phyloP scores from a whole-genome alignment of 2,888 invertebrate species.

The Pheosia tremula region DNA sequence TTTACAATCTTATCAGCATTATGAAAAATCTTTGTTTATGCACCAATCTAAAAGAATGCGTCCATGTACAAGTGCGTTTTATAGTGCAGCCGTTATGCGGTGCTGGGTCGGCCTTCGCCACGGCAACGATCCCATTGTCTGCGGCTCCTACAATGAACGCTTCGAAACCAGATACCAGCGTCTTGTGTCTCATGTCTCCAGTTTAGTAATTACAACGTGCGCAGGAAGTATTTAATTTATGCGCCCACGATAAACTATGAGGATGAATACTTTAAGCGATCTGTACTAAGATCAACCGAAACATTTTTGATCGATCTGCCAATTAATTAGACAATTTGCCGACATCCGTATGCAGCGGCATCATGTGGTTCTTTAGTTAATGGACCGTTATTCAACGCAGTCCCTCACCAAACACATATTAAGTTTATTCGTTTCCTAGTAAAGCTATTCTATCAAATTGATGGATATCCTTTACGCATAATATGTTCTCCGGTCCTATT shows the following conservation, averaged over 20 bases:
- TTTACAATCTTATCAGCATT: constrained; percentile 23
- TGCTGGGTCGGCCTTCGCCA: constrained; percentile 77
- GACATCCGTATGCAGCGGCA: constrained; percentile 48
- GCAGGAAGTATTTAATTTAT: constrained; percentile 51
- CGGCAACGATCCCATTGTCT: constrained; percentile 75
- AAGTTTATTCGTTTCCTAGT: background rate
- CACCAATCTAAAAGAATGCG: constrained; percentile 44
- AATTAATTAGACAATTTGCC: constrained; percentile 51
- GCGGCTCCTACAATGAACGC: constrained; percentile 70
- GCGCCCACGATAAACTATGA: constrained; percentile 22
- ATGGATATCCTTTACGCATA: too few relatives aligned
- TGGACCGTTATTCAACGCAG: constrained; percentile 15
- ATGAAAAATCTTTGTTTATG: constrained; percentile 32
- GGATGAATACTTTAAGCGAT: background rate
- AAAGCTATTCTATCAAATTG: background rate
- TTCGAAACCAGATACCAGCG: constrained; percentile 76
- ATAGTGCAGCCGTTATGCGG: constrained; percentile 75
- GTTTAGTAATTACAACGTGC: constrained; percentile 61
- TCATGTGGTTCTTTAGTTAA: constrained; percentile 52
- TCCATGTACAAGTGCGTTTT: constrained; percentile 51
- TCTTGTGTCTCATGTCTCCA: constrained; percentile 66
- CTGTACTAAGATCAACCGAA: constrained; percentile 15
- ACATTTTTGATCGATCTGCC: constrained; percentile 44
- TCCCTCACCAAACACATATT: too few relatives aligned
- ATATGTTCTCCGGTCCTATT: background rate